Evolutionary conservation across 2,797 vertebrate genomes (phyloP), one percentile per base, ranked within the genome.

Genomic region (Epinephelus malabaricus): DNA sequence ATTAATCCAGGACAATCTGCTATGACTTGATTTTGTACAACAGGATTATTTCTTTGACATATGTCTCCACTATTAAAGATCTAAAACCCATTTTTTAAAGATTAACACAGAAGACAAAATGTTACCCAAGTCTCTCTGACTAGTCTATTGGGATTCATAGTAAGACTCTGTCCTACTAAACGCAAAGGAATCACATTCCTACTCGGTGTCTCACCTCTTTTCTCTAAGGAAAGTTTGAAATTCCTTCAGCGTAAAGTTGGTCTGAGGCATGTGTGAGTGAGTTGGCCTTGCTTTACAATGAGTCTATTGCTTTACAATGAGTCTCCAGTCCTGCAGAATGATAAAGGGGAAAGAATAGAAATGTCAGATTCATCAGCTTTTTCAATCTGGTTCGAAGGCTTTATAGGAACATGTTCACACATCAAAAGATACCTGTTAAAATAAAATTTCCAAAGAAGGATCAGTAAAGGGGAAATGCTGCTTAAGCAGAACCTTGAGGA

Each of bases 1-100:
- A 92, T 92, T 89, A 90, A 92, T 85, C 81, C 85, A 53, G 54
- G 47, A 81, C 78, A 87, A 86, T 88, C 89, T 88, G 78, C 53
- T 73, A 76, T 56, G 76, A 80, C 56, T 87, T 83, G 71, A 78
- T 86, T 92, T 74, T 70, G 19, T 55, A 78, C 77, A 87, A 86
- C 23, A 7, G 69, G 85, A 93, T 90, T 87, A 90, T 83, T 86
- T 73, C 38, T 68, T 83, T 53, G 61, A 87, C 87, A 86, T 81
- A 78, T 83, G 82, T 81, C 75, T 67, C 63, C 51, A 75, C 47
- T 64, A 62, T 40, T 82, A 58, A 73, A 79, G 64, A 76, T 40
- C 30, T 77, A 19, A 83, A 82, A 80, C 66, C 43, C 51, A 45
- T 51, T 69, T 68, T 85, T 60, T 21, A 46, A 63, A 76, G 76